phyloP scores from a whole-genome alignment of 2,797 vertebrate species.

The Coregonus sp. region DNA sequence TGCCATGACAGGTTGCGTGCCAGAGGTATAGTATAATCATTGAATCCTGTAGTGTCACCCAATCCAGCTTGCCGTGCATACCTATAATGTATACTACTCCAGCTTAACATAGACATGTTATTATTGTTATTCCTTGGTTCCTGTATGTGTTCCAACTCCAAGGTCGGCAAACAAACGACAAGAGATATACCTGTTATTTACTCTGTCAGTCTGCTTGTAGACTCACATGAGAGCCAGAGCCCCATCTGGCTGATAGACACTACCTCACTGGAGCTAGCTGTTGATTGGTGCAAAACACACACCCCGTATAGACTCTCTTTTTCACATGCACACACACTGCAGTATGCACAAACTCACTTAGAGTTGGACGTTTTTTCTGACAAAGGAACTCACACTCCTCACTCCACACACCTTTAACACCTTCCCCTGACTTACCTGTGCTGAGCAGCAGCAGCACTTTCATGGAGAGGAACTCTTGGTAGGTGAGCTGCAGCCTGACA shows the following conservation, averaged over 20 bases:
- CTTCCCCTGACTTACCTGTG: conserved; percentile 80
- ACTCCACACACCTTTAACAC: background rate
- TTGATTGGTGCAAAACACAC: background rate
- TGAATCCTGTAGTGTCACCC: no score
- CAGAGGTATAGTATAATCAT: background rate
- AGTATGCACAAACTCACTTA: background rate
- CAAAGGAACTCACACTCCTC: no score
- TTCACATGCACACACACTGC: background rate
- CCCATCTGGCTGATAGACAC: background rate
- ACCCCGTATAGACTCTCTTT: background rate
- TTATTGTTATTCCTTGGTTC: background rate
- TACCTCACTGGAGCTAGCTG: background rate
- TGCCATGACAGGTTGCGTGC: background rate
- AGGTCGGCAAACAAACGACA: background rate
- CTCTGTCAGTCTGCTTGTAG: background rate
- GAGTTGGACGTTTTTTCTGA: no score
- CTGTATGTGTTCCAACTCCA: background rate
- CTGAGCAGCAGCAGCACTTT: conserved; percentile 96
- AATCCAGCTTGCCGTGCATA: background rate
- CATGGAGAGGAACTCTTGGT: conserved; percentile 97
- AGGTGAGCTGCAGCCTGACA: conserved; percentile 92
- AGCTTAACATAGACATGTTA: background rate
- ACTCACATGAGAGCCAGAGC: background rate
- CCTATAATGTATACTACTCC: background rate
- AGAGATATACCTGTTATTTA: background rate